phyloP scores from a whole-genome alignment of 2,888 invertebrate genomes.

The Embidobia sp. region DNA sequence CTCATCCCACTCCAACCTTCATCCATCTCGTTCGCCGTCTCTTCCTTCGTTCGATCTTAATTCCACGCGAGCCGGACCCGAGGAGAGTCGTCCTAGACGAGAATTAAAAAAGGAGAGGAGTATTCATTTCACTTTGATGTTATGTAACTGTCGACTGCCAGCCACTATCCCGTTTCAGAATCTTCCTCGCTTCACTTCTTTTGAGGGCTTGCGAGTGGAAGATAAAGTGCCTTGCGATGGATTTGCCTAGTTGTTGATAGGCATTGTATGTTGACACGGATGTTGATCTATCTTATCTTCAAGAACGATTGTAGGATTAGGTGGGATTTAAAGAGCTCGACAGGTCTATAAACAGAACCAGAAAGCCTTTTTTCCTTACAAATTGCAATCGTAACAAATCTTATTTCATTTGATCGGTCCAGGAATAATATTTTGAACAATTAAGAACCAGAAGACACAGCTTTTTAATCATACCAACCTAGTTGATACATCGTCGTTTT shows the following conservation, averaged over 20 bases:
- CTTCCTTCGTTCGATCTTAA: constrained; percentile 21
- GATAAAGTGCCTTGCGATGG: constrained; percentile 39
- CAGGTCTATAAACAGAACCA: too few species aligned
- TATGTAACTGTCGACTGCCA: constrained; percentile 53
- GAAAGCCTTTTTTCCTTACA: too few species aligned
- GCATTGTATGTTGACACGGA: constrained; percentile 14
- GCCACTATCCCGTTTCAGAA: constrained; percentile 50
- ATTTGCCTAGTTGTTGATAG: constrained; percentile 25
- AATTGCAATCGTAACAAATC: too few species aligned
- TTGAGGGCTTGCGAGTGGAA: constrained; percentile 14
- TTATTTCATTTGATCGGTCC: too few species aligned
- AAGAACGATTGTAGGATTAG: too few species aligned
- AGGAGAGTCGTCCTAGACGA: not conserved
- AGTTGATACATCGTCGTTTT: too few species aligned
- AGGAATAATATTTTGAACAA: too few species aligned
- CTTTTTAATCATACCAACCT: too few species aligned
- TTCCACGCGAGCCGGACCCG: constrained; percentile 1
- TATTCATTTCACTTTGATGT: constrained; percentile 29
- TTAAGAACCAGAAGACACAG: too few species aligned
- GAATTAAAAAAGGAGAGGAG: constrained; percentile 17
- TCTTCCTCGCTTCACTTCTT: constrained; percentile 28
- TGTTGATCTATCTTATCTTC: constrained; percentile 12
- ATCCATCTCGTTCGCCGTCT: not conserved
- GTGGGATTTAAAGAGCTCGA: too few species aligned
- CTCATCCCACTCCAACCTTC: constrained; percentile 39